These are phyloP conservation scores for Trematomus loennbergii DNA, from an alignment of 2,113 vertebrate genomes.

Conservation along the genomic window DNA sequence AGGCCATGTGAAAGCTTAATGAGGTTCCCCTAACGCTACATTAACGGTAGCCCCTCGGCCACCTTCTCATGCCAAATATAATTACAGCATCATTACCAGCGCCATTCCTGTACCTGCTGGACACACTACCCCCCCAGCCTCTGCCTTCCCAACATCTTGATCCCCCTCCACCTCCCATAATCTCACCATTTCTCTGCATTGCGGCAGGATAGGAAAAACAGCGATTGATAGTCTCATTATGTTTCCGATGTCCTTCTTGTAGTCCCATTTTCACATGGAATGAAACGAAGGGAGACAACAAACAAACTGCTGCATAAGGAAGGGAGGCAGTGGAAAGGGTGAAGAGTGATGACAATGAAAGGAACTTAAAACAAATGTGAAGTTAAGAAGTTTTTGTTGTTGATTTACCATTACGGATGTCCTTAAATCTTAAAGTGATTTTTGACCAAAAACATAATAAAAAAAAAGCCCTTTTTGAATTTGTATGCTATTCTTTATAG, in stretches of 20 bases:
- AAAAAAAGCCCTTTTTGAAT: too few relatives aligned
- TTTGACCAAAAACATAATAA: too few relatives aligned
- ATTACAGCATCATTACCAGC: slow-evolving; percentile 78
- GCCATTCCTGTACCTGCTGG: slow-evolving; percentile 34
- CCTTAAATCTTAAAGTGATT: not conserved
- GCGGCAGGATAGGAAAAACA: slow-evolving; percentile 51
- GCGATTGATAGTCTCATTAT: slow-evolving; percentile 68
- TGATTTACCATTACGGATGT: not conserved
- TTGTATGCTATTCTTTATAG: not conserved
- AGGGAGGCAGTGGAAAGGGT: not conserved
- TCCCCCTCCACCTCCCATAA: slow-evolving; percentile 7
- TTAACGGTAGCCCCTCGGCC: slow-evolving; percentile 67
- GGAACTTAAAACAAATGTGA: not conserved
- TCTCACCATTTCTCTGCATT: slow-evolving; percentile 67
- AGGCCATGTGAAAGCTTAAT: slow-evolving; percentile 72
- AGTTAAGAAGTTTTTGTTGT: not conserved
- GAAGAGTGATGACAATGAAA: not conserved
- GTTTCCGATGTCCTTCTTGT: slow-evolving; percentile 56
- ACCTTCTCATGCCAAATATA: slow-evolving; percentile 77
- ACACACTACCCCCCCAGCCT: slow-evolving; percentile 16
- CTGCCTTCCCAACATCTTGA: slow-evolving; percentile 34
- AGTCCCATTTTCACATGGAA: slow-evolving; percentile 50
- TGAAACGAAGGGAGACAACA: slow-evolving; percentile 50
- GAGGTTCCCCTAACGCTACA: slow-evolving; percentile 71
- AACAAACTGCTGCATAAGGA: slow-evolving; percentile 59